Percentiles rank a stretch among this genome's conserved stretches.
Conservation (phyloP, 2,797 vertebrate genomes). For the Xenops minutus region DNA sequence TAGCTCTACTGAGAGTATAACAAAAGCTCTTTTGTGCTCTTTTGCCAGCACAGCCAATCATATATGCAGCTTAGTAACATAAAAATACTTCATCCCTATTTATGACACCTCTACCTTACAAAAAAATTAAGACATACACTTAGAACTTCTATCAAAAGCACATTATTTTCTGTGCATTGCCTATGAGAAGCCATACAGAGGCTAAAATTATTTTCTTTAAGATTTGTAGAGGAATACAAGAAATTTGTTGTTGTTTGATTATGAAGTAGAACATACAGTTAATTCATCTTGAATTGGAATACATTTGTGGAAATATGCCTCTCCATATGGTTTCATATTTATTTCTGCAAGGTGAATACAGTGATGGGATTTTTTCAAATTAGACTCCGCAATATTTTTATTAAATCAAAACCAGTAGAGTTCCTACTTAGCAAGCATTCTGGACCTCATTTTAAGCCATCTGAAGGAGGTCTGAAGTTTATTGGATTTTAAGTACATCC, state of each 20-base stretch:
- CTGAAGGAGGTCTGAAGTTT: constrained; percentile 72
- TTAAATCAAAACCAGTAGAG: constrained; percentile 69
- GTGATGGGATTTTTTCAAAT: constrained; percentile 56
- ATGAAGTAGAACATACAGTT: constrained; percentile 26
- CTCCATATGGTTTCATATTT: constrained; percentile 71
- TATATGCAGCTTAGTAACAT: constrained; percentile 50
- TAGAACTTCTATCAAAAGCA: not conserved
- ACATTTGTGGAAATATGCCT: constrained; percentile 36
- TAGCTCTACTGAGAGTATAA: constrained; percentile 62
- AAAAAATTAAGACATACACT: constrained; percentile 19
- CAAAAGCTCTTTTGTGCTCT: constrained; percentile 56
- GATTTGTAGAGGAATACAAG: not conserved
- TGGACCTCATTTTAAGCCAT: constrained; percentile 71
- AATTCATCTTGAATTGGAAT: constrained; percentile 61
- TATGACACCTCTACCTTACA: constrained; percentile 39
- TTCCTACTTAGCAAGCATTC: constrained; percentile 65
- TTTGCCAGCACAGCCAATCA: constrained; percentile 35
- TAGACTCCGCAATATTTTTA: constrained; percentile 39
- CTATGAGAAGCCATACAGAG: not conserved
- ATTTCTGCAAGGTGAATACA: constrained; percentile 71
- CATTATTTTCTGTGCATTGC: not conserved
- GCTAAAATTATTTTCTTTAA: not conserved
- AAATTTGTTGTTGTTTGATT: constrained; percentile 28
- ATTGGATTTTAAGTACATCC: constrained; percentile 69
- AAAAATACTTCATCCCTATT: constrained; percentile 65